Evolutionary conservation across 1,140 invertebrate genomes (phyloP).

Genomic region (Macrostomum lignano): DNA sequence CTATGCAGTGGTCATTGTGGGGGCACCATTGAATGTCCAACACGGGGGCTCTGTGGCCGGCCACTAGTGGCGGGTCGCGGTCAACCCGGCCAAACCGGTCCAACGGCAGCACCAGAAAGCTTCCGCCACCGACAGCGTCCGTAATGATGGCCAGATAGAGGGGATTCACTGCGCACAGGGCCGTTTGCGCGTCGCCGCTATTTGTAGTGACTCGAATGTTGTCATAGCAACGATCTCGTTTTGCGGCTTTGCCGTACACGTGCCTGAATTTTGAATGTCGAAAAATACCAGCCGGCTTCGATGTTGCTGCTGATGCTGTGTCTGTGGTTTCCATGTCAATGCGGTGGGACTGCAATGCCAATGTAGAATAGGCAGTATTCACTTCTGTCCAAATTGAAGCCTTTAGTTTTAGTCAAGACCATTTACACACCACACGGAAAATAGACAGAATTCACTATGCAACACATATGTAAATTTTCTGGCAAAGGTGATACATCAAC

Average conservation of each 20-base stretch:
- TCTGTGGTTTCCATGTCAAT: too few species aligned
- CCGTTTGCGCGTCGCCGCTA: constrained; percentile 88
- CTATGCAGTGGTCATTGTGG: constrained; percentile 90
- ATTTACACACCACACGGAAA: too few species aligned
- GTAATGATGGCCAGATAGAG: constrained; percentile 97
- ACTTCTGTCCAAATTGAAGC: too few species aligned
- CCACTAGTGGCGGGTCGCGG: constrained; percentile 68
- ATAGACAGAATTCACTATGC: too few species aligned
- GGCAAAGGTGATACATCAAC: too few species aligned
- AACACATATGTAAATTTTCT: too few species aligned
- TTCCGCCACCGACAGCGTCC: constrained; percentile 84
- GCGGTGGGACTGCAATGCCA: too few species aligned
- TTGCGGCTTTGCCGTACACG: constrained; percentile 78
- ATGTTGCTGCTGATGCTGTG: too few species aligned
- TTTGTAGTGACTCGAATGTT: constrained; percentile 90
- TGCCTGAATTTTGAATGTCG: constrained; percentile 89
- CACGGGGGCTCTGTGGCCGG: constrained; percentile 87
- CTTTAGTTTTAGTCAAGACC: too few species aligned
- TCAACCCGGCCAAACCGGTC: constrained; percentile 71
- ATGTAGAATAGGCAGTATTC: too few species aligned
- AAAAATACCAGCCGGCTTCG: too few species aligned
- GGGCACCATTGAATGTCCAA: constrained; percentile 94
- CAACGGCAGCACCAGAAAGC: constrained; percentile 82
- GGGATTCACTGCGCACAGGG: constrained; percentile 86
- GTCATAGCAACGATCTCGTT: constrained; percentile 92